phyloP scores from a whole-genome alignment of 2,113 vertebrate species.

The Protobothrops flavoviridis region DNA sequence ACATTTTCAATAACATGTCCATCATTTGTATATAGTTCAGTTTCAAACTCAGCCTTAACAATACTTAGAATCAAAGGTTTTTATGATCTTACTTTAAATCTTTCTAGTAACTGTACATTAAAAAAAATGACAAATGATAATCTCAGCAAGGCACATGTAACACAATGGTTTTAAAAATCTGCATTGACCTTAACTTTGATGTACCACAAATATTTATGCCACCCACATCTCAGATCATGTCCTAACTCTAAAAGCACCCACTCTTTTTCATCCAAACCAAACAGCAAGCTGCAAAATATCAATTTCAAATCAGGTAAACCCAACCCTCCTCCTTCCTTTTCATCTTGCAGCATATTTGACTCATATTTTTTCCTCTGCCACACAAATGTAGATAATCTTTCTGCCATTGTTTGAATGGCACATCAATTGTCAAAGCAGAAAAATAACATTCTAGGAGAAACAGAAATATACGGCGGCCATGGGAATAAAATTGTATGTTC shows the following conservation, averaged over 20 bases:
- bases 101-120: neutral
- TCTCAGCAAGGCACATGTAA: neutral
- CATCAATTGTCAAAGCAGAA: too few species aligned
- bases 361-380: neutral
- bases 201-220: neutral
- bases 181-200: neutral
- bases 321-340: neutral
- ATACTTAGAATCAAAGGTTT: neutral
- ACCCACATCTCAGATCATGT: neutral
- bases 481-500: neutral
- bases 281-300: neutral
- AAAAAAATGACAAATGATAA: neutral
- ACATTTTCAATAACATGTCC: neutral
- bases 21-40: neutral
- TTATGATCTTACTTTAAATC: neutral
- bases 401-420: too few species aligned
- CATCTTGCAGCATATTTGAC: neutral
- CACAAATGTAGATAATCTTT: too few species aligned
- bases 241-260: neutral
- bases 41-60: neutral
- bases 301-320: neutral
- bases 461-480: neutral
- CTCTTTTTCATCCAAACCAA: neutral
- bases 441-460: too few species aligned
- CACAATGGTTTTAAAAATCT: neutral